Base-by-base conservation (phyloP, 2,113 vertebrate species). In the Theropithecus gelada region DNA sequence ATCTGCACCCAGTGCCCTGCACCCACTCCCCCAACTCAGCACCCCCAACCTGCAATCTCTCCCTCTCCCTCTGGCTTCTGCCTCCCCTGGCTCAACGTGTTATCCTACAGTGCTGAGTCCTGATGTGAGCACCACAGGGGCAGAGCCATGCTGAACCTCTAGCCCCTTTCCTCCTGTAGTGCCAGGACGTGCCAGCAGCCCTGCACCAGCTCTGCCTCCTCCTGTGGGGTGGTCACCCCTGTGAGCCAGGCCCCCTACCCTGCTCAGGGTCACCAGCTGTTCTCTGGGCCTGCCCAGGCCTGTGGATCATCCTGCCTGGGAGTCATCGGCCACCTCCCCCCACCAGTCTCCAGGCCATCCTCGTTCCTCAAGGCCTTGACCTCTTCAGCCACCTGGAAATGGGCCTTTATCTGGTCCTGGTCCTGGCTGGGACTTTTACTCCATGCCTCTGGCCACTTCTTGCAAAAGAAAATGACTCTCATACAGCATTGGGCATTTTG, bases 381-480 rank as follows among this genome's bases (percentile, higher is more conserved):
- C 43, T 84, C 75, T 92, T 79, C 48, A 61, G 6, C 38, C 1
- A 0, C 59, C 86, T 76, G 72, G 45, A 79, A 92, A 90, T 6
- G n/a, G 35, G 27, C 66, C 64, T 88, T 92, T 20, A 35, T 73
- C 81, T 52, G 40, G 30, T 64, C 22, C 6, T 0, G 0, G 59
- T 61, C 52, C 55, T 64, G 32, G 22, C 22, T 27, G 18, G 25
- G 18, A 18, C n/a, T 81, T 59, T 70, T 82, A 59, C 59, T 90
- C 91, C 59, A 48, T 20, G 82, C 52, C 78, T 91, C 73, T 61
- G 89, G 73, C 87, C 73, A 81, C 87, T 85, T 91, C 45, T 61
- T 93, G 45, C 76, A 89, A 81, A 87, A 94, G 81, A 40, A 45
- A 57, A 30, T 23, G 45, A 38, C 88, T 85, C 45, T 81, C 55